Evolutionary conservation across 2,113 vertebrate genomes (phyloP).

Genomic region (Caloenas nicobarica): DNA sequence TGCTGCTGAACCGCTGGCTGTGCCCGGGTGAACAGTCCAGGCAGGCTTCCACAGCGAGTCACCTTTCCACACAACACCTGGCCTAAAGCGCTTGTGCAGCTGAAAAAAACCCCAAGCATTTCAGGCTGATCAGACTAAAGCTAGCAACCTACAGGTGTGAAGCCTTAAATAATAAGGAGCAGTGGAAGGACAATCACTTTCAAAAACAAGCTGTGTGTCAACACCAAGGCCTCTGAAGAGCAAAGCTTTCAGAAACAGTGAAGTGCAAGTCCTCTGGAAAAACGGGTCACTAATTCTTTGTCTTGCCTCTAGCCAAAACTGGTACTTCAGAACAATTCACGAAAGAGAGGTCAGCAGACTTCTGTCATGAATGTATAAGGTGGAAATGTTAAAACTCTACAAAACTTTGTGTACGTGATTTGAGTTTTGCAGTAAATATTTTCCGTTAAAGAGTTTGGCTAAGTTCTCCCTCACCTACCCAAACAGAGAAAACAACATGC

Average conservation of each 20-base stretch:
- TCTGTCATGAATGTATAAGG: neutral
- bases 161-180: slow-evolving; percentile 64
- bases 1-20: slow-evolving; percentile 15
- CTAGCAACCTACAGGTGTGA: slow-evolving; percentile 63
- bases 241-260: slow-evolving; percentile 78
- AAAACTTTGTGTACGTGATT: neutral
- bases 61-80: slow-evolving; percentile 36
- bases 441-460: neutral
- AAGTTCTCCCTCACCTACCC: neutral
- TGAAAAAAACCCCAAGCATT: neutral
- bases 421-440: neutral
- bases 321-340: neutral
- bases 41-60: slow-evolving; percentile 16
- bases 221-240: slow-evolving; percentile 65
- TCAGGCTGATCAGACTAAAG: slow-evolving; percentile 56
- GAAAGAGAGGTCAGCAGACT: neutral
- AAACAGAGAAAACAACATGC: neutral
- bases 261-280: slow-evolving; percentile 60
- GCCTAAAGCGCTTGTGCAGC: slow-evolving; percentile 1
- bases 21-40: neutral
- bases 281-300: slow-evolving; percentile 71
- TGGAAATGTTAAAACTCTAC: neutral
- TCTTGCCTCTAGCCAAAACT: slow-evolving; percentile 4
- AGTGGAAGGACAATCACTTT: slow-evolving; percentile 60
- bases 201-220: slow-evolving; percentile 45